Evolutionary conservation across 2,113 vertebrate species (phyloP).

Genomic region (Tor tambroides): DNA sequence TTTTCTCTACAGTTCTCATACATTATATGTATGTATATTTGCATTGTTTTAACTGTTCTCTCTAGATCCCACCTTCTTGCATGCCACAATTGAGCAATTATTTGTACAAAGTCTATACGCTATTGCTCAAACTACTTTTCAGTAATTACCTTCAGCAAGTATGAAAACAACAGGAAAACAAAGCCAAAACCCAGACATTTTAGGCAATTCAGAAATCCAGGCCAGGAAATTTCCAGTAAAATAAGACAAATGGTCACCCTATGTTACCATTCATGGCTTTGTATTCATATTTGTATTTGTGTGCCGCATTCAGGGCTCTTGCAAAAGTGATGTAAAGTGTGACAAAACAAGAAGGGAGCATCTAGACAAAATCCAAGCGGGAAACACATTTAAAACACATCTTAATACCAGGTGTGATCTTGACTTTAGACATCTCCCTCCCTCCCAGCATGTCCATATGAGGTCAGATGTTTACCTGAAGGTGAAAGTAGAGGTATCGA

Average conservation of each 20-base stretch:
- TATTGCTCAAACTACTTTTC: too few relatives aligned
- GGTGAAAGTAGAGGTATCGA: constrained; percentile 95
- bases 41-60: too few relatives aligned
- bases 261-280: too few relatives aligned
- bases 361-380: background rate
- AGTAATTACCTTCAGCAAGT: too few relatives aligned
- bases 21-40: too few relatives aligned
- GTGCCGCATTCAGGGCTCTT: background rate
- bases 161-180: too few relatives aligned
- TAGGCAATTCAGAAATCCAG: background rate
- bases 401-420: background rate
- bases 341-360: background rate
- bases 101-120: too few relatives aligned
- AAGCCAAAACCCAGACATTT: background rate
- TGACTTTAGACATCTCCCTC: background rate
- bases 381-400: background rate
- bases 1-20: too few relatives aligned
- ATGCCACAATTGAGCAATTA: too few relatives aligned
- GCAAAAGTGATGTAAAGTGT: background rate
- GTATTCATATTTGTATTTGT: background rate
- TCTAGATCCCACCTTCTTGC: too few relatives aligned
- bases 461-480: constrained; percentile 81
- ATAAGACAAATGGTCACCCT: too few relatives aligned
- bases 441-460: background rate
- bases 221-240: too few relatives aligned